Evolutionary conservation across 2,113 vertebrate genomes (phyloP), one percentile per base, ranked within the genome.

Genomic region (Genyomyrus donnyi): DNA sequence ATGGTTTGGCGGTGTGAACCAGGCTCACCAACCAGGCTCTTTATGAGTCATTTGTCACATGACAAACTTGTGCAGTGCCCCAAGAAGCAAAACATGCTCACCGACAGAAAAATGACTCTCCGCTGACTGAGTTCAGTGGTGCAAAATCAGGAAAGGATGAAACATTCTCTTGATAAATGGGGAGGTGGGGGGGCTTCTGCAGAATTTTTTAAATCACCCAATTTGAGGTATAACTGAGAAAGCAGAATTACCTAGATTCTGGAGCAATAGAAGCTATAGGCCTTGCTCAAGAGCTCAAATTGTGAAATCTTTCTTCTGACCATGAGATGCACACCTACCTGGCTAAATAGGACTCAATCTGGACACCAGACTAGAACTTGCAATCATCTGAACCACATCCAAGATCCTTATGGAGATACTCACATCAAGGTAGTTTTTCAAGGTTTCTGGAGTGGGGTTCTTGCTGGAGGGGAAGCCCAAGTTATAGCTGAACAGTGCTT

Each of bases 401-500:
- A 84, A 42, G 19, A 46, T 39, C 13, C 80, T 48, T n/a, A 8
- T 8, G 80, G 9, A 84, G 83, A 46, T 24, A 48, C 97, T 97
- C 92, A 98, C 97, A 93, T 98, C 97, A 83, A 98, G 94, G 93
- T 97, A 98, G 95, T 98, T 98, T 92, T 97, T 97, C 92, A 98
- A 93, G 6, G 93, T 94, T 91, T 98, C 97, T 0, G 97, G 97
- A n/a, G 95, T 97, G 91, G 97, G 97, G 1, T 24, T 92, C 0
- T 85, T 90, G 1, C 91, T 90, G 5, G 92, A 49, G 0, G 94
- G 93, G 53, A 97, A 96, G 66, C 96, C 97, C 80, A 94, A 74
- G 93, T 96, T 97, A 94, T 97, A 97, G 91, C 97, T 97, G 1
- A 95, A 91, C 88, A 94, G 91, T 46, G 88, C 90, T 2, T 89